phyloP scores from a whole-genome alignment of 2,888 invertebrate species.

The Bedellia somnulentella region DNA sequence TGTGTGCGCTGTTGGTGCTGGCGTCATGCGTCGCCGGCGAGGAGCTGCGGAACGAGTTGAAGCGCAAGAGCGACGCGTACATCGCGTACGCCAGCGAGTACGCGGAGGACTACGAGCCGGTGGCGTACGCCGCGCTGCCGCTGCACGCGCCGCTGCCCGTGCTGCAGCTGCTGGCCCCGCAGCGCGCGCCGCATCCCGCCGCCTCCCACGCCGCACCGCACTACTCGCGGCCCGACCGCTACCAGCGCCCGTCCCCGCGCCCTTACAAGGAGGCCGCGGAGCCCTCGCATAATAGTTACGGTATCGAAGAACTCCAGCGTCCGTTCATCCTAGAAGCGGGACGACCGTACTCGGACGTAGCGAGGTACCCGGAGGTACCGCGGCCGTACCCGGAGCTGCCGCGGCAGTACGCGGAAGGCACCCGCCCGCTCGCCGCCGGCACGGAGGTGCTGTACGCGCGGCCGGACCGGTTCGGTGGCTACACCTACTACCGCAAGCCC shows the following conservation, averaged over 20 bases:
- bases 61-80: slow-evolving; percentile 18
- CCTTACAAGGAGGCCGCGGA: background rate
- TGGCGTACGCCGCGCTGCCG: slow-evolving; percentile 33
- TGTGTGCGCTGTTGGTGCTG: too few relatives aligned
- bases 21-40: too few relatives aligned
- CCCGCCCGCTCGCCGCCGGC: slow-evolving; percentile 13
- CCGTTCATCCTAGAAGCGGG: too few relatives aligned
- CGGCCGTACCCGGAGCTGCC: background rate
- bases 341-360: too few relatives aligned
- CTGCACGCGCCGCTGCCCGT: slow-evolving; percentile 33
- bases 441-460: slow-evolving; percentile 33
- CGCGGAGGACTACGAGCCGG: slow-evolving; percentile 25
- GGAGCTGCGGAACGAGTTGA: slow-evolving; percentile 10
- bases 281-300: too few relatives aligned
- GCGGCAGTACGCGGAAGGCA: background rate
- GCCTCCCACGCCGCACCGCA: slow-evolving; percentile 6
- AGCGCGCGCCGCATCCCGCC: slow-evolving; percentile 13
- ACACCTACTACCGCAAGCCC: slow-evolving; percentile 25
- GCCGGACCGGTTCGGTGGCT: slow-evolving; percentile 31
- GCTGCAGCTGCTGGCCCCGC: slow-evolving; percentile 23
- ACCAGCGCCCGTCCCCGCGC: background rate
- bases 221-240: slow-evolving; percentile 7
- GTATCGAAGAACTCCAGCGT: too few relatives aligned
- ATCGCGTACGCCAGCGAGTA: slow-evolving; percentile 20
- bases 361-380: too few relatives aligned